Conservation (phyloP, 2,797 vertebrate species). For the Manis crassicaudata region DNA sequence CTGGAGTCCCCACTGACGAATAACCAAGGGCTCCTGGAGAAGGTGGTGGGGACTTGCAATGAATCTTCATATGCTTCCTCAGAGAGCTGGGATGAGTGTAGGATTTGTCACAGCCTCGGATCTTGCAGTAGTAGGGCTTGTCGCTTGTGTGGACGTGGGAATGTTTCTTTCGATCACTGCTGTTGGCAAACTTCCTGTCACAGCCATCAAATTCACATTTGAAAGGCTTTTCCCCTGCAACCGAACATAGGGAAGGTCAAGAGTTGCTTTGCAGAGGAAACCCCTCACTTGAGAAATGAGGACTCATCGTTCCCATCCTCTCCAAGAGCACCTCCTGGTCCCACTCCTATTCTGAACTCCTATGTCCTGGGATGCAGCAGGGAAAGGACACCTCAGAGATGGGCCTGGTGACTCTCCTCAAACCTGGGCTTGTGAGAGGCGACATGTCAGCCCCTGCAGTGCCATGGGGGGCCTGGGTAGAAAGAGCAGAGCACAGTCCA, state of each 20-base stretch:
- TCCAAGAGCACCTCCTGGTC: background rate
- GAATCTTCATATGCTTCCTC: conserved; percentile 98
- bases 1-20: conserved; percentile 86
- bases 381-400: background rate
- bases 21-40: conserved; percentile 90
- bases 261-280: conserved; percentile 35
- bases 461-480: background rate
- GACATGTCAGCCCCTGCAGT: background rate
- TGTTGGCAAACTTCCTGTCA: conserved; percentile 98
- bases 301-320: background rate
- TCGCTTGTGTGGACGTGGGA: conserved; percentile 98
- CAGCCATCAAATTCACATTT: conserved; percentile 99
- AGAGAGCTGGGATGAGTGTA: conserved; percentile 97
- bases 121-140: conserved; percentile 99
- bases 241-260: conserved; percentile 72
- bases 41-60: conserved; percentile 97
- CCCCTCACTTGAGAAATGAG: background rate
- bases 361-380: background rate
- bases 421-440: background rate
- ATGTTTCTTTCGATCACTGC: conserved; percentile 99
- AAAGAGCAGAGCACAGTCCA: background rate
- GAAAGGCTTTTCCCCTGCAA: conserved; percentile 97
- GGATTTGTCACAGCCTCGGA: conserved; percentile 96
- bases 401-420: background rate
- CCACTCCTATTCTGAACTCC: background rate